Evolutionary conservation across 2,113 vertebrate species (phyloP).

Genomic region (Mormyrus iriodes): DNA sequence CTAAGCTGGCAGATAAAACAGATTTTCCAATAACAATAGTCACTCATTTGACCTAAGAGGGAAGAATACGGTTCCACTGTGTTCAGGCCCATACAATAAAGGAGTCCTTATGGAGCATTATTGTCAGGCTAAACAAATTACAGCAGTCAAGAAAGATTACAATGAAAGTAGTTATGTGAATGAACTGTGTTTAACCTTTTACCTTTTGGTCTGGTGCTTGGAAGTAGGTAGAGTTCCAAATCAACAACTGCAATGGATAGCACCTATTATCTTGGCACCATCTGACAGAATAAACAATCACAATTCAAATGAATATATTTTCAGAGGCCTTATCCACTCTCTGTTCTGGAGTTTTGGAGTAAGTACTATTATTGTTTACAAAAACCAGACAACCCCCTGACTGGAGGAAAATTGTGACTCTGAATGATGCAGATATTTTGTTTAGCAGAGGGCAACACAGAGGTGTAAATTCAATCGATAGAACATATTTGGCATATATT

Average conservation of each 20-base stretch:
- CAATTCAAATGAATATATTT: neutral
- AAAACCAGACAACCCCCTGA: neutral
- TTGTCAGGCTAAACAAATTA: constrained; percentile 18
- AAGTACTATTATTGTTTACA: neutral
- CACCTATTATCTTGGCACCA: neutral
- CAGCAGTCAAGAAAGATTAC: constrained; percentile 1
- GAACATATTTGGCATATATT: neutral
- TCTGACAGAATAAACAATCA: neutral
- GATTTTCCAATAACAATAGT: neutral
- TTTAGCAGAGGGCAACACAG: neutral
- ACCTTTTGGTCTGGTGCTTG: neutral
- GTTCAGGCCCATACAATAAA: neutral
- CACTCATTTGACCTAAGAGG: neutral
- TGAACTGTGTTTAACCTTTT: constrained; percentile 18
- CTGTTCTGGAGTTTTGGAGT: neutral
- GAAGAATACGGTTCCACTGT: constrained; percentile 4
- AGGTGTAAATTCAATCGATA: neutral
- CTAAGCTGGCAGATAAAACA: neutral
- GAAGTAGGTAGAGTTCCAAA: neutral
- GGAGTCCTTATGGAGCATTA: constrained; percentile 3
- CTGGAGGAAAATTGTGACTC: neutral
- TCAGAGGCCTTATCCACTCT: neutral
- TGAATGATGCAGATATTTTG: neutral
- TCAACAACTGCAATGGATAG: neutral
- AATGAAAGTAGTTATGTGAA: neutral